Percentiles rank a stretch among this genome's conserved stretches.
phyloP scores from a whole-genome alignment of 1,140 invertebrate species.

The Potamilus streckersoni region DNA sequence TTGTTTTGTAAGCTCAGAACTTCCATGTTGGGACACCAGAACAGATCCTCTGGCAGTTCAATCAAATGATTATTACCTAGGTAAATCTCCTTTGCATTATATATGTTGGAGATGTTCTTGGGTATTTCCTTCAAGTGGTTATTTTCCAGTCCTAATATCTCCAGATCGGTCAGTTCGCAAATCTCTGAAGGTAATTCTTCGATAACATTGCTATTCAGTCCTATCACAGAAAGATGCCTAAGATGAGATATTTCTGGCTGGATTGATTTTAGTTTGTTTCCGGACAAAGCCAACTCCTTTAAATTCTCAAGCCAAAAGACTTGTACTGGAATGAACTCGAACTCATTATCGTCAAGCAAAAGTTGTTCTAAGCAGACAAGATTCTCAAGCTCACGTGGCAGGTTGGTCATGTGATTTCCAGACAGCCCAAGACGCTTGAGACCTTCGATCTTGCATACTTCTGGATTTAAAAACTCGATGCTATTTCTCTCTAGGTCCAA shows the following conservation, averaged over 20 bases:
- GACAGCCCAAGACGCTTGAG: conserved; percentile 55
- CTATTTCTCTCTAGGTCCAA: conserved; percentile 58
- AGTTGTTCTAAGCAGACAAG: conserved; percentile 55
- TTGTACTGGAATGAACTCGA: conserved; percentile 64
- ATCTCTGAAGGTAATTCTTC: conserved; percentile 54
- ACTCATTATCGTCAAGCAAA: conserved; percentile 62
- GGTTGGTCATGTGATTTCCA: conserved; percentile 62
- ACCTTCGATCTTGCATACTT: conserved; percentile 56
- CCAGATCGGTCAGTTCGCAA: conserved; percentile 43
- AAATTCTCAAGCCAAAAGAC: conserved; percentile 58
- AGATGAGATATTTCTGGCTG: conserved; percentile 56
- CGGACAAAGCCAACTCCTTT: conserved; percentile 54
- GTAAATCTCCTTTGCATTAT: conserved; percentile 56
- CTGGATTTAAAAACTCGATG: conserved; percentile 57
- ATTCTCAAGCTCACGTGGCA: conserved; percentile 61
- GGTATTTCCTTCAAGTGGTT: conserved; percentile 53
- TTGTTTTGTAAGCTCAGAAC: conserved; percentile 56
- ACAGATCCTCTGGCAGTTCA: conserved; percentile 56
- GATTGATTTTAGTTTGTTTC: conserved; percentile 52
- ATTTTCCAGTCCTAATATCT: conserved; percentile 57
- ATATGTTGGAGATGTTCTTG: conserved; percentile 55
- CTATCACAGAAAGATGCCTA: conserved; percentile 50
- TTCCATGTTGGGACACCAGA: conserved; percentile 58
- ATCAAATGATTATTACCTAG: conserved; percentile 56
- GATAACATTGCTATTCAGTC: conserved; percentile 60